These are phyloP conservation scores for Notarius quadriscutis DNA, from an alignment of 2,113 vertebrate species.

Conservation along the genomic window DNA sequence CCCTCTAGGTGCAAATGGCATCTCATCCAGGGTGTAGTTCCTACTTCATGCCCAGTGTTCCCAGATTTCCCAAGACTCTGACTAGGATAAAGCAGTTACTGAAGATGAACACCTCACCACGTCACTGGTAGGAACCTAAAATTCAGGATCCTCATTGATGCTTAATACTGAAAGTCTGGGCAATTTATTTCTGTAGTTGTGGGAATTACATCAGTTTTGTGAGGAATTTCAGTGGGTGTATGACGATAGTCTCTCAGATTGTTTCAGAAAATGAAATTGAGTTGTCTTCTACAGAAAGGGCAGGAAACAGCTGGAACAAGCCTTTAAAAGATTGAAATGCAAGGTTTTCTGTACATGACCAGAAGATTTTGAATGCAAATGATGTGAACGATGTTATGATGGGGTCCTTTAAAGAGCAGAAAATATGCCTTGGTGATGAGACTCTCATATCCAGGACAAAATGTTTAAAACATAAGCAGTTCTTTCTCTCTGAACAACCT, in stretches of 20 bases:
- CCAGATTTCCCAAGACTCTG: background rate
- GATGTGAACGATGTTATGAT: background rate
- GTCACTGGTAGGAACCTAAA: background rate
- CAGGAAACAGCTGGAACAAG: background rate
- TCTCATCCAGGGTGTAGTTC: background rate
- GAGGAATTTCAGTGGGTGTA: background rate
- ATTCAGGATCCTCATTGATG: background rate
- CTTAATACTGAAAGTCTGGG: background rate
- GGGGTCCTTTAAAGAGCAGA: constrained; percentile 11
- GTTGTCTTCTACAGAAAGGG: background rate
- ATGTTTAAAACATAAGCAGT: constrained; percentile 11
- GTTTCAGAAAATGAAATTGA: background rate
- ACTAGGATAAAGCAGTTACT: background rate
- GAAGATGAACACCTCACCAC: background rate
- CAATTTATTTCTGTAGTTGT: background rate
- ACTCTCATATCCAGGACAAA: background rate
- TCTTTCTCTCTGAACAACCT: background rate
- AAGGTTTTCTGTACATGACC: background rate
- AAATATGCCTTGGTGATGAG: background rate
- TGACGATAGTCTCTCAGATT: background rate
- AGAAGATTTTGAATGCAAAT: background rate
- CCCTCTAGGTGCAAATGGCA: background rate
- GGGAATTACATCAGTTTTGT: background rate
- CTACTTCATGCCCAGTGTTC: background rate
- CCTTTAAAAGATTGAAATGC: background rate